Base-by-base conservation (phyloP, 2,113 vertebrate genomes). In the Oriolus oriolus region DNA sequence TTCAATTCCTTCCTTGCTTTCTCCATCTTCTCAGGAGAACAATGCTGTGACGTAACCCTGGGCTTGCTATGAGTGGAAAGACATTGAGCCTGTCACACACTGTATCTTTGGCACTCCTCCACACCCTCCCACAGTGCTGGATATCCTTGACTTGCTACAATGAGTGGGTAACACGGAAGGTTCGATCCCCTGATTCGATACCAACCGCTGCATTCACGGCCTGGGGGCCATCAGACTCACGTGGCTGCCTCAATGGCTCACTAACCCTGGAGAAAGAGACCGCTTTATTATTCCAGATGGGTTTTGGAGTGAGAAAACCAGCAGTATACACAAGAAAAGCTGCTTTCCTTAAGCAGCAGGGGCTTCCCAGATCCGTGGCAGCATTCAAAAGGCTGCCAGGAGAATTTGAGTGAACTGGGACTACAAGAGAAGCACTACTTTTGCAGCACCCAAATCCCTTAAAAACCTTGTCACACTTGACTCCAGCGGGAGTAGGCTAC, bases 21-120 rank as follows among this genome's bases (percentile, higher is more conserved):
- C 63, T 97, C 93, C 96, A 97, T 98, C 80, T 53, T 91, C 74
- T 54, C 37, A 33, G 44, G 39, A 75, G 35, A 85, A 69, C 14
- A 61, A 56, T 5, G 30, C 60, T 68, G 65, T 37, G 44, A 91
- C 27, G 22, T 63, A 90, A 76, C 54, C 64, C n/a, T 37, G 50
- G 74, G 64, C 37, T 89, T 71, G 35, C 56, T 68, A 6, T 13
- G 42, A 88, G 47, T 20, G 26, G 50, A 93, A 93, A 93, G n/a
- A 88, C 84, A 95, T 73, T 12, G 24, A 90, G n/a, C 22, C 41
- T 50, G 65, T 92, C 90, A 96, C 73, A 85, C 31, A 44, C 26
- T 42, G 16, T 44, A 44, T 50, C 57, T 84, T 30, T 88, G 30
- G 57, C 60, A 50, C 45, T 84, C n/a, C 47, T 93, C 50, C 92